A percentile compares a stretch with the other conserved stretches of the same genome.
Conservation (phyloP, 2,888 invertebrate genomes). For the Leptinotarsa peninsularis region DNA sequence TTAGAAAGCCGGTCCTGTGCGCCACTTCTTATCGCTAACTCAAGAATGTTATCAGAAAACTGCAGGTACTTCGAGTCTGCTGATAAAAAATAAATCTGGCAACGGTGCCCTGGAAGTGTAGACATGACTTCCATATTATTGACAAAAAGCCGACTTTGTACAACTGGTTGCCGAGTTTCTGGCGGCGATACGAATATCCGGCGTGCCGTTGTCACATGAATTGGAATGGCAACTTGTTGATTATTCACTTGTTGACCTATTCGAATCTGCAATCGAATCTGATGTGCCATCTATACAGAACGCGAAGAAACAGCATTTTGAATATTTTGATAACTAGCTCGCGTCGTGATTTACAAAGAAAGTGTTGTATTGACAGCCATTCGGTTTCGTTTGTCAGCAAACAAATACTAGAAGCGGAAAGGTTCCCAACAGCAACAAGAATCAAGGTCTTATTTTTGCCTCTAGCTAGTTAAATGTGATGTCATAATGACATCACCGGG, state of each 20-base stretch:
- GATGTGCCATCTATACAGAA: constrained; percentile 10
- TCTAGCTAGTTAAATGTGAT: constrained; percentile 66
- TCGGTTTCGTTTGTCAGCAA: constrained; percentile 34
- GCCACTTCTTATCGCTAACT: too few relatives aligned
- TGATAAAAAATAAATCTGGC: not conserved
- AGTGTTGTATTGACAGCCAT: constrained; percentile 18
- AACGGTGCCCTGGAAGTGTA: not conserved
- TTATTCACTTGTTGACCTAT: constrained; percentile 41
- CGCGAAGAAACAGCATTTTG: constrained; percentile 1
- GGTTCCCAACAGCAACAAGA: constrained; percentile 52
- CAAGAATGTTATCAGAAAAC: not conserved
- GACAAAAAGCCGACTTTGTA: constrained; percentile 21
- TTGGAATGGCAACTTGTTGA: constrained; percentile 41
- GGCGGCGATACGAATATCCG: constrained; percentile 22
- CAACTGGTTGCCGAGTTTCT: constrained; percentile 37
- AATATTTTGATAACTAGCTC: not conserved
- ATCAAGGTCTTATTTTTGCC: constrained; percentile 65
- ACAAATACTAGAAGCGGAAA: constrained; percentile 50
- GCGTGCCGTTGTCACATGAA: constrained; percentile 31
- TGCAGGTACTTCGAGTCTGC: not conserved
- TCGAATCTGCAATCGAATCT: not conserved
- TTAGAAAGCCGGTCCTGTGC: not conserved
- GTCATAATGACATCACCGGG: constrained; percentile 69
- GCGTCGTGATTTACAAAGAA: constrained; percentile 8
- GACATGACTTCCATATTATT: constrained; percentile 7